A percentile compares a stretch with the other conserved stretches of the same genome.
Conservation (phyloP, 37 sponge, comb jelly and placozoan species). For the Halichondria panicea region DNA sequence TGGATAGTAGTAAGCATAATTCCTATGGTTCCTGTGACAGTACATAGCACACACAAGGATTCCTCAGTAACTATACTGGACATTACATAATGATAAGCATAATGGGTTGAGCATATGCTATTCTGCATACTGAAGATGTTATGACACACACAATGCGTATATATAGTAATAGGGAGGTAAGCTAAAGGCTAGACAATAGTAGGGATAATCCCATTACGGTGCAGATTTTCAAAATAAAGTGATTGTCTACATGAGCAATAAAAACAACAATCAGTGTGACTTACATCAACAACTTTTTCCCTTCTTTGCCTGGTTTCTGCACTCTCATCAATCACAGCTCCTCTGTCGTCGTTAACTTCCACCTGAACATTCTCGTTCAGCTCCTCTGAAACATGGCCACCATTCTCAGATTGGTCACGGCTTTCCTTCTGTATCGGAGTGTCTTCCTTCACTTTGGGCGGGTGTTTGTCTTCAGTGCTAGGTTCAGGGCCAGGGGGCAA, state of each 20-base stretch:
- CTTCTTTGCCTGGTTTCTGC: slow-evolving; percentile 1
- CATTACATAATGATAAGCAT: too few relatives aligned
- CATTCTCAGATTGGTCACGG: neutral
- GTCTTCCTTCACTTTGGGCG: neutral
- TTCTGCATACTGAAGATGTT: too few relatives aligned
- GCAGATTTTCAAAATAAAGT: neutral
- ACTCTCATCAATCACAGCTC: neutral
- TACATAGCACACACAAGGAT: too few relatives aligned
- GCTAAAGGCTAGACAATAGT: too few relatives aligned
- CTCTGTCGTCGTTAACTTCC: neutral
- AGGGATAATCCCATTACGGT: too few relatives aligned
- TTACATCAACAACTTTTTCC: slow-evolving; percentile 31
- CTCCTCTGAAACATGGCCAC: neutral
- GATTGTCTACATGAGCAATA: neutral
- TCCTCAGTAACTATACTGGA: too few relatives aligned
- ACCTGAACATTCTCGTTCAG: neutral
- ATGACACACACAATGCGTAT: too few relatives aligned
- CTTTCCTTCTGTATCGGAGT: neutral
- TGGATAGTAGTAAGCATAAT: neutral
- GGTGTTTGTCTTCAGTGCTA: neutral
- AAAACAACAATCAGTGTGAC: neutral
- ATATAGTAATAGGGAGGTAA: too few relatives aligned
- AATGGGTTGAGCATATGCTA: too few relatives aligned
- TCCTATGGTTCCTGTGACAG: neutral
- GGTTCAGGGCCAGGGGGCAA: too few relatives aligned